Evolutionary conservation across 1,140 invertebrate genomes (phyloP), one percentile per base, ranked within the genome.

Genomic region (Drosophila nigromelanica): DNA sequence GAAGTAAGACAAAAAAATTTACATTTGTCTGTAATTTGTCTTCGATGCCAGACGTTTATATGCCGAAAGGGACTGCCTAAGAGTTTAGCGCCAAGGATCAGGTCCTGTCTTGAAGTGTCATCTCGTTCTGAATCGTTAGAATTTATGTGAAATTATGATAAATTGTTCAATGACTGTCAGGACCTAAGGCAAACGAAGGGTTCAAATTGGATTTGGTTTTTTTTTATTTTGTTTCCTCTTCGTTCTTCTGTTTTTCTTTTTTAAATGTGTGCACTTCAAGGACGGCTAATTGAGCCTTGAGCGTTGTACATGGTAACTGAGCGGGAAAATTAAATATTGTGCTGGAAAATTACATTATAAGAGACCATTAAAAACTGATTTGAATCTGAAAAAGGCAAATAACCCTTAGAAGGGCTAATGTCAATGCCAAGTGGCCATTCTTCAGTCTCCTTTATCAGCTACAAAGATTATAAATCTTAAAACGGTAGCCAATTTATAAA

Each of bases 11-110:
- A 24, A 61, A 35, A 35, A 43, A 78, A 87, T 80, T 78, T 79
- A 76, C 61, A 76, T 82, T 87, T 71, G 67, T 76, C 72, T 73
- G 72, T 64, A 87, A 86, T 86, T 86, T 86, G 82, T 86, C 78
- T 70, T 82, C 73, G 52, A 73, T 80, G 75, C 43, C 78, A 87
- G 75, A 67, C 73, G 51, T 52, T 58, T 69, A 51, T 48, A 50
- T 37, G 59, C 37, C 56, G 63, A 79, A 58, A 33, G 55, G 39
- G 45, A 59, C 61, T 51, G 37, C 24, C 21, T 40, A 45, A 39
- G 21, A 33, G 12, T 18, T n/a, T 50, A 15, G 27, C 21, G 37
- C 42, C 7, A n/a, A 50, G 4, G n/a, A 21, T 3, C 21, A 10
- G 10, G 11, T 30, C 27, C 37, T 37, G 24, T 21, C 35, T 8